phyloP scores from a whole-genome alignment of 1,140 invertebrate genomes.

The Chionoecetes opilio region DNA sequence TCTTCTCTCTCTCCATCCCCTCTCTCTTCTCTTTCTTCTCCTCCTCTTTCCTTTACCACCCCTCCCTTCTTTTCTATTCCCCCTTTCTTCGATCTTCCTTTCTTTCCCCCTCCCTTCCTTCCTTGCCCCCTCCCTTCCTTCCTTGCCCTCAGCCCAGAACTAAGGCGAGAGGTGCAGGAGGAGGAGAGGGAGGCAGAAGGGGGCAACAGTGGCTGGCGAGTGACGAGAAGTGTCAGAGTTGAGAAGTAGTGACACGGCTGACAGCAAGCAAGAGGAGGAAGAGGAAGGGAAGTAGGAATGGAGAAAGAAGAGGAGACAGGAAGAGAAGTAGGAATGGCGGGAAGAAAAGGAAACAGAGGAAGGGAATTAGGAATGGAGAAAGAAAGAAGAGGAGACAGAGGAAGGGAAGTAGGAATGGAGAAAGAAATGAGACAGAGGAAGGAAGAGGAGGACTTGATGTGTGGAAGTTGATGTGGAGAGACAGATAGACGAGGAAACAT shows the following conservation, averaged over 20 bases:
- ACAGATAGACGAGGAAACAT: too few species aligned
- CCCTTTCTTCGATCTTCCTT: not conserved
- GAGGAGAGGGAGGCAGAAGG: not conserved
- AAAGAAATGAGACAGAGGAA: not conserved
- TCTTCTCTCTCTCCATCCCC: not conserved
- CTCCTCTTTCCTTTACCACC: not conserved
- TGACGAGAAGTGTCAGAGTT: not conserved
- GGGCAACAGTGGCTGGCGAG: not conserved
- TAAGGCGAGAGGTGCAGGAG: too few species aligned
- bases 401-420: not conserved
- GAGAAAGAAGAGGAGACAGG: not conserved
- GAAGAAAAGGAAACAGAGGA: not conserved
- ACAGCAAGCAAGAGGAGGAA: not conserved
- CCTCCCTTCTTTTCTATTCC: not conserved
- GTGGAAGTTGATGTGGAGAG: not conserved
- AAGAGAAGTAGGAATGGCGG: not conserved
- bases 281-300: not conserved
- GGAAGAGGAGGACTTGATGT: not conserved
- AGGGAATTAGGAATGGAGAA: not conserved
- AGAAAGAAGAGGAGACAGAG: not conserved
- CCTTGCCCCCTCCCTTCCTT: not conserved
- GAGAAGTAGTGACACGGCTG: not conserved
- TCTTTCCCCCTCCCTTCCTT: not conserved
- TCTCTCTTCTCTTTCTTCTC: not conserved
- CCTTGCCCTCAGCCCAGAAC: not conserved